Evolutionary conservation across 1,140 invertebrate genomes (phyloP), one percentile per base, ranked within the genome.

Genomic region (Teleopsis dalmanni): DNA sequence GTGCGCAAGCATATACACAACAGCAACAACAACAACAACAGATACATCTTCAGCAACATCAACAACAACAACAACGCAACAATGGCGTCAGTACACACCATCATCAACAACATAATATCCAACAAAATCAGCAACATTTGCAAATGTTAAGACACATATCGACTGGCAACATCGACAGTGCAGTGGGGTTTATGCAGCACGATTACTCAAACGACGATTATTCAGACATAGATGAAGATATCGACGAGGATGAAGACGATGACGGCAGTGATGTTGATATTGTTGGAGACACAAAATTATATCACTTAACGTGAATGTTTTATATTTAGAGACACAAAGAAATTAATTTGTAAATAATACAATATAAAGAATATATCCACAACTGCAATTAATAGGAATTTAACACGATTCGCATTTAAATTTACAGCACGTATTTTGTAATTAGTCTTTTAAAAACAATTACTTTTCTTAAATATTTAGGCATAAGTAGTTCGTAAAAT

Each of bases 231-330:
- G 60, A 69, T 45, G 57, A 66, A 18, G 64, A 62, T n/a, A 64
- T 67, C 14, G 38, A 63, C 23, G 62, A 67, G 51, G 65, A 58
- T 37, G 66, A 60, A 14, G 66, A 70, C 23, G 67, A 70, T 21
- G 66, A 70, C 10, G 62, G 62, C 45, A 70, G 66, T 37, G 67
- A 70, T 53, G 66, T 70, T 37, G 67, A 70, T 47, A 70, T 70
- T 48, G 57, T 70, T n/a, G 67, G 67, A n/a, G 66, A 70, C 22
- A 40, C 55, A 3, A 69, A 69, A 37, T 50, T 69, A n/a, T 69
- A 66, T 51, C 59, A 68, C 44, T 54, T 68, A 19, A 69, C 65
- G 56, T 69, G 69, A 7, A 13, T 29, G 27, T 29, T 8, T 29
- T n/a, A n/a, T n/a, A n/a, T n/a, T n/a, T n/a, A n/a, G n/a, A n/a